Evolutionary conservation across 2,113 vertebrate genomes (phyloP).

Genomic region (Planiliza haematocheilus): DNA sequence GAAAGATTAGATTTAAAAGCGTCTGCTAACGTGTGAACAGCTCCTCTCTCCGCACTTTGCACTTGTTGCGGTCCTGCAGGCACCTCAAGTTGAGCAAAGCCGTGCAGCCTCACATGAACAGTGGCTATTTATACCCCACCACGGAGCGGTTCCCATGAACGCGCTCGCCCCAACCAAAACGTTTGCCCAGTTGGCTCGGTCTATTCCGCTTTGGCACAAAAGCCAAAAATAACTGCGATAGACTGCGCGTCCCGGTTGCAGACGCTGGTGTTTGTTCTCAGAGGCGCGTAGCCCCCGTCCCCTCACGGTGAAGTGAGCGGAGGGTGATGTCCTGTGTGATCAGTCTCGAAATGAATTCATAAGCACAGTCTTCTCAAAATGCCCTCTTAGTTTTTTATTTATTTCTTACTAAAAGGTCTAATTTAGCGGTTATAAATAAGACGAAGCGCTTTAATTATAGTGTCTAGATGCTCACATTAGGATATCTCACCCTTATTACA

Average conservation of each 20-base stretch:
- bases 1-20: too few species aligned
- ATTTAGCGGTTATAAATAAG: background rate
- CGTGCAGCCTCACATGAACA: constrained; percentile 47
- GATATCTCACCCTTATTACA: constrained; percentile 5
- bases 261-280: constrained; percentile 22
- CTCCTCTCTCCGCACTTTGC: constrained; percentile 49
- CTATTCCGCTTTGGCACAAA: constrained; percentile 73
- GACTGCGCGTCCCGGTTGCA: constrained; percentile 31
- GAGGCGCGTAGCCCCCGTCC: constrained; percentile 31
- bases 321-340: background rate
- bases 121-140: constrained; percentile 73
- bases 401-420: background rate
- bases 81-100: constrained; percentile 48
- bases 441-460: background rate
- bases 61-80: constrained; percentile 74
- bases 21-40: background rate
- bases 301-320: constrained; percentile 37
- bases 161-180: constrained; percentile 63
- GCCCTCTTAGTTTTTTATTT: background rate
- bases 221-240: constrained; percentile 68
- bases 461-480: background rate
- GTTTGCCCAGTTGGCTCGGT: constrained; percentile 63
- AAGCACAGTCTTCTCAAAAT: constrained; percentile 28
- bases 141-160: constrained; percentile 74
- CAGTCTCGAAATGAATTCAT: background rate